Evolutionary conservation across 2,113 vertebrate species (phyloP).

Genomic region (Pavo muticus): DNA sequence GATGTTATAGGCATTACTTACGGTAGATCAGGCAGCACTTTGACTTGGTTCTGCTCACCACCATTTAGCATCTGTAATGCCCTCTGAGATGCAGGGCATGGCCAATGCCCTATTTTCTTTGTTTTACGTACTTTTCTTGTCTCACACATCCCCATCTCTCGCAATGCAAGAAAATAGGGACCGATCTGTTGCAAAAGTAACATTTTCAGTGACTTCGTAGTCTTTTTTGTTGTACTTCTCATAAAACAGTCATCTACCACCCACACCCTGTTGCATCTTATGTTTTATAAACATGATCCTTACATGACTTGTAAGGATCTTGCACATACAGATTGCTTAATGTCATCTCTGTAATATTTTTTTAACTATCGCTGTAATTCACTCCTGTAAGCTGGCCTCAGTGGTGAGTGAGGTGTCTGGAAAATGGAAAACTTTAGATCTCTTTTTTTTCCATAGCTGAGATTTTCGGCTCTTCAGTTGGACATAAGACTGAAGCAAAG

Average conservation of each 20-base stretch:
- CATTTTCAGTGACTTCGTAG: neutral
- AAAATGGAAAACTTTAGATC: neutral
- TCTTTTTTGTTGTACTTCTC: neutral
- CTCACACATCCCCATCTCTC: constrained; percentile 69
- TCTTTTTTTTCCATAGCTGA: neutral
- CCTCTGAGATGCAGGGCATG: constrained; percentile 75
- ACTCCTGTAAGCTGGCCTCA: neutral
- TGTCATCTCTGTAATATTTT: neutral
- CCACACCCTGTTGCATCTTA: neutral
- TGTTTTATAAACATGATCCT: neutral
- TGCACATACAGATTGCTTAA: neutral
- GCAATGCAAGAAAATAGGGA: constrained; percentile 87
- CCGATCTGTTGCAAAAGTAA: constrained; percentile 84
- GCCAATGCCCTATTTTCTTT: constrained; percentile 60
- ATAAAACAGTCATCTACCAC: neutral
- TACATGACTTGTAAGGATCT: neutral
- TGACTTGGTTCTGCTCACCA: constrained; percentile 76
- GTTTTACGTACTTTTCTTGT: constrained; percentile 39
- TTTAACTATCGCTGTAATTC: neutral
- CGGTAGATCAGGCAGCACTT: constrained; percentile 79
- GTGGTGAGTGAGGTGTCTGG: neutral
- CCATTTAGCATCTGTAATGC: constrained; percentile 80
- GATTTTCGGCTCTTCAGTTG: neutral
- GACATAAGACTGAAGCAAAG: neutral
- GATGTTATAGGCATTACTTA: constrained; percentile 82